Conservation (phyloP, 2,113 vertebrate species). For the Pavo muticus region DNA sequence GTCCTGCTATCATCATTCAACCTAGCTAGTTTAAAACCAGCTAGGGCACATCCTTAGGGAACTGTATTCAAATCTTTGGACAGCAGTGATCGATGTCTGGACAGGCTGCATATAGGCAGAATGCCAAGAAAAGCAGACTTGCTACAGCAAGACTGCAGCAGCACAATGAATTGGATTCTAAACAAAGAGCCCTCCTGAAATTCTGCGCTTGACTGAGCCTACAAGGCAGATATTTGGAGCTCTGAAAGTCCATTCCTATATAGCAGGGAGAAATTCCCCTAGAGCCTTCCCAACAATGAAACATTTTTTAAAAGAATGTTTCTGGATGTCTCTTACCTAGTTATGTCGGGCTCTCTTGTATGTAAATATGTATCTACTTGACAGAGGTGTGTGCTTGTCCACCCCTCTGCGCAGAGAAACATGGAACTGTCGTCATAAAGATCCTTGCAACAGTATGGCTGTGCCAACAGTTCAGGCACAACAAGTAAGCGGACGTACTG, state of each 20-base stretch:
- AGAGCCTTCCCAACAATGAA: background rate
- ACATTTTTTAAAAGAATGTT: background rate
- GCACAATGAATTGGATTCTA: background rate
- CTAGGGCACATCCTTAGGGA: background rate
- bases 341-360: background rate
- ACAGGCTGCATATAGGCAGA: background rate
- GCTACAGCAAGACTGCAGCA: background rate
- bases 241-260: background rate
- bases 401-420: background rate
- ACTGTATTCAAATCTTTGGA: background rate
- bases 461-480: background rate
- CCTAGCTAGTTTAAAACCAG: background rate
- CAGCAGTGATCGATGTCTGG: background rate
- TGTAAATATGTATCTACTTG: background rate
- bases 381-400: background rate
- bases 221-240: background rate
- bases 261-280: background rate
- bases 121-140: background rate
- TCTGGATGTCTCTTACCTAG: background rate
- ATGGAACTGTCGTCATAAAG: background rate
- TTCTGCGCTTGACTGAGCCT: background rate
- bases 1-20: background rate
- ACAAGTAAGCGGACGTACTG: background rate
- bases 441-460: background rate
- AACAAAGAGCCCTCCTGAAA: background rate